These are phyloP conservation scores for Nemapogon koenigi DNA, from an alignment of 2,888 invertebrate genomes.

Conservation along the genomic window DNA sequence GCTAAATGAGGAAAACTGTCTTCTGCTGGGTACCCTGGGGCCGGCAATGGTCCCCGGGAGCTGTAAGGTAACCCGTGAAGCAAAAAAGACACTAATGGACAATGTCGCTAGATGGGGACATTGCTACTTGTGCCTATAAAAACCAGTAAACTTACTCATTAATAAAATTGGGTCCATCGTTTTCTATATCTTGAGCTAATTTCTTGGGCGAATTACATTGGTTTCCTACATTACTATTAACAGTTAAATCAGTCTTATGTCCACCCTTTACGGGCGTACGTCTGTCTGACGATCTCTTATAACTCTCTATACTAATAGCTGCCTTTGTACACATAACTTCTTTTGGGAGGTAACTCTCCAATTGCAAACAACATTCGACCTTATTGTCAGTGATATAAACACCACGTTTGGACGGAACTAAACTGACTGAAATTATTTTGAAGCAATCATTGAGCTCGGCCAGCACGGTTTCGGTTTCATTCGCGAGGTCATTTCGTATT, in stretches of 20 bases:
- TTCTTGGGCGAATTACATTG: constrained; percentile 40
- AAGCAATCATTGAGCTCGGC: constrained; percentile 65
- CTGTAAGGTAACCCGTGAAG: too few relatives aligned
- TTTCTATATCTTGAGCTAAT: constrained; percentile 28
- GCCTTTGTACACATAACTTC: constrained; percentile 69
- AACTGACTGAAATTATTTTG: constrained; percentile 55
- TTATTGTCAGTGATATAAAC: constrained; percentile 52
- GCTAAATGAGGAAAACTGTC: too few relatives aligned
- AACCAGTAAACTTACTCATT: constrained; percentile 33
- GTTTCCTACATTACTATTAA: constrained; percentile 36
- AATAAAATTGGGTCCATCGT: constrained; percentile 35
- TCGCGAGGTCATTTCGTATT: constrained; percentile 53
- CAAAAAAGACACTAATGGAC: too few relatives aligned
- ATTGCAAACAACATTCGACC: constrained; percentile 40
- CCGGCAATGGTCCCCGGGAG: too few relatives aligned
- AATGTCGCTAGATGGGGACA: too few relatives aligned
- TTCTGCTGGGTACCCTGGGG: too few relatives aligned
- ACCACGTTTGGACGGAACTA: constrained; percentile 62
- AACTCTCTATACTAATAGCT: constrained; percentile 64
- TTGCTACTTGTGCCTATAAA: too few relatives aligned
- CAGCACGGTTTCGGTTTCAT: constrained; percentile 49
- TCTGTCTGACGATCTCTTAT: constrained; percentile 29
- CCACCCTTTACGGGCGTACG: constrained; percentile 37
- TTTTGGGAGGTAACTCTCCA: constrained; percentile 64
- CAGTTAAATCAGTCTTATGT: constrained; percentile 56